Evolutionary conservation across 2,888 invertebrate genomes (phyloP).

Genomic region (Xanthia togata): DNA sequence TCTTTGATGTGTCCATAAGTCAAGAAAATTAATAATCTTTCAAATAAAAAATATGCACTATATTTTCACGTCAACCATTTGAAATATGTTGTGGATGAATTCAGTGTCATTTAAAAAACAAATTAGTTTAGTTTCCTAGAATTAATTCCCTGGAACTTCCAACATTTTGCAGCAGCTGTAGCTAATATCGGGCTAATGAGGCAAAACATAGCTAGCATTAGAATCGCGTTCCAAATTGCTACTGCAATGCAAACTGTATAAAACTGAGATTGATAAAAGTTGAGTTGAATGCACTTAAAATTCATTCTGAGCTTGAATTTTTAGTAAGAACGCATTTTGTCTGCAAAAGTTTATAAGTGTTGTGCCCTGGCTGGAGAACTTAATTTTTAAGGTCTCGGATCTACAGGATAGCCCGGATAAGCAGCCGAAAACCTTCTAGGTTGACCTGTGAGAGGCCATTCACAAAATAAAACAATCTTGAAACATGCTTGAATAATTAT

Average conservation of each 20-base stretch:
- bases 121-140: conserved; percentile 15
- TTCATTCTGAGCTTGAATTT: neutral
- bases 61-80: neutral
- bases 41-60: neutral
- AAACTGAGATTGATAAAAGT: neutral
- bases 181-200: conserved; percentile 17
- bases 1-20: neutral
- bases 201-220: conserved; percentile 37
- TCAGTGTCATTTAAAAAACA: neutral
- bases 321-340: no score
- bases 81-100: neutral
- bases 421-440: neutral
- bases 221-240: conserved; percentile 19
- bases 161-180: conserved; percentile 25
- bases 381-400: neutral
- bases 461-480: neutral
- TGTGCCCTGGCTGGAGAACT: neutral
- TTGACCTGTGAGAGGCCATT: neutral
- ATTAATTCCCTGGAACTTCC: neutral
- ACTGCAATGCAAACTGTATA: neutral
- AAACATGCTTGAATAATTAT: no score
- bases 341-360: neutral
- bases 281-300: neutral
- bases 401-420: no score
- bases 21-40: neutral